These are phyloP conservation scores for Platysteira castanea DNA, from an alignment of 2,113 vertebrate species.

Conservation along the genomic window DNA sequence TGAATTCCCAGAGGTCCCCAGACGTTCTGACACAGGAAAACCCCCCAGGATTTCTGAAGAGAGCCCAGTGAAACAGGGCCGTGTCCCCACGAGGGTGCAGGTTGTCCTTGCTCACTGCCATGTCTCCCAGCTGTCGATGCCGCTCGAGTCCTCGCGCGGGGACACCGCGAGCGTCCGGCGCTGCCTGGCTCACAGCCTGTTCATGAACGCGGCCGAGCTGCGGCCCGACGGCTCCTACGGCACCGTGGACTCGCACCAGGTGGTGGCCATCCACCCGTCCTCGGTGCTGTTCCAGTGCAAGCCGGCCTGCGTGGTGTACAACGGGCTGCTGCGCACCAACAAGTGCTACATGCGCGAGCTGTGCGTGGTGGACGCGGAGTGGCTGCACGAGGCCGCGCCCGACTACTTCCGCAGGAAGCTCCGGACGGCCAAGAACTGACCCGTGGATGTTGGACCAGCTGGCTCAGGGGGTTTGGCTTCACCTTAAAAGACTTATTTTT, in stretches of 20 bases:
- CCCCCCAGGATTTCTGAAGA: neutral
- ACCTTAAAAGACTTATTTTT: too few relatives aligned
- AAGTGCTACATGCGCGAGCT: slow-evolving; percentile 95
- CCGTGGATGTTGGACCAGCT: accelerated
- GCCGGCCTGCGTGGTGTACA: slow-evolving; percentile 89
- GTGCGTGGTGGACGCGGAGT: slow-evolving; percentile 87
- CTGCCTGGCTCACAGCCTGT: slow-evolving; percentile 92
- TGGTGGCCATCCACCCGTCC: slow-evolving; percentile 90
- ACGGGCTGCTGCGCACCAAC: slow-evolving; percentile 87
- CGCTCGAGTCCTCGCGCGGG: slow-evolving; percentile 78
- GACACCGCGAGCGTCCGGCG: slow-evolving; percentile 80
- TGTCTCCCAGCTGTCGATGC: slow-evolving; percentile 81
- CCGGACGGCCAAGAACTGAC: slow-evolving; percentile 65
- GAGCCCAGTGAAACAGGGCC: neutral
- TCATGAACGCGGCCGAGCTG: slow-evolving; percentile 87
- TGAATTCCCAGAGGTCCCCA: neutral
- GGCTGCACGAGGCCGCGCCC: slow-evolving; percentile 88
- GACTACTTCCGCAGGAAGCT: slow-evolving; percentile 88
- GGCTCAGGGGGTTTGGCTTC: neutral
- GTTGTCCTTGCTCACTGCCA: accelerated
- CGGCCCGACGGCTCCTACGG: slow-evolving; percentile 86
- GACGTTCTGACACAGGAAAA: neutral
- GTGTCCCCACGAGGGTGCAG: neutral
- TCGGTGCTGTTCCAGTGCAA: slow-evolving; percentile 92
- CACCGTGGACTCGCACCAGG: slow-evolving; percentile 85